Conservation (phyloP, 1,140 invertebrate species). For the Scaptomyza hsui region DNA sequence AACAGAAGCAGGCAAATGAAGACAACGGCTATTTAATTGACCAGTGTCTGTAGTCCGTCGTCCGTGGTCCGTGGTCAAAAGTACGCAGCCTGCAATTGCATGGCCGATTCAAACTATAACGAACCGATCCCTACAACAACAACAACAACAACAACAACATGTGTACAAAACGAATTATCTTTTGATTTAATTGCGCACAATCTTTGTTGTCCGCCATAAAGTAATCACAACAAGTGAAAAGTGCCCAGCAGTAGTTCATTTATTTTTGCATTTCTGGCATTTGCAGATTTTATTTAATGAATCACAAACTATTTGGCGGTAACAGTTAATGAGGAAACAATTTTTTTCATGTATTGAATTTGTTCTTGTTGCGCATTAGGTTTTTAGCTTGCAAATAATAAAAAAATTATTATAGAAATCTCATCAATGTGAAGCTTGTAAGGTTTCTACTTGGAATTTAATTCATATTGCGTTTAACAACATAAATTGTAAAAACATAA, state of each 20-base stretch:
- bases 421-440: too few species aligned
- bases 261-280: conserved; percentile 1
- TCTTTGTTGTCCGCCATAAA: conserved; percentile 41
- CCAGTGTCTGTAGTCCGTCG: conserved; percentile 10
- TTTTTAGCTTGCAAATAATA: too few species aligned
- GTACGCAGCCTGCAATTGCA: not conserved
- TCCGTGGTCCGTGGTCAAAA: not conserved
- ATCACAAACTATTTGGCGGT: too few species aligned
- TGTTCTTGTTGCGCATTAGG: too few species aligned
- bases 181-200: conserved; percentile 72
- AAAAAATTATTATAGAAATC: too few species aligned
- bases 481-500: too few species aligned
- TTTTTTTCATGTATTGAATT: too few species aligned
- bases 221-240: conserved; percentile 73
- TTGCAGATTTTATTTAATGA: too few species aligned
- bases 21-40: conserved; percentile 67
- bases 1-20: conserved; percentile 49
- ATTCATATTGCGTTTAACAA: too few species aligned
- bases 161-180: conserved; percentile 35
- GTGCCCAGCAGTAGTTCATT: conserved; percentile 40
- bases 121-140: conserved; percentile 5
- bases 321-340: too few species aligned
- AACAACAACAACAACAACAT: conserved; percentile 17
- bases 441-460: too few species aligned
- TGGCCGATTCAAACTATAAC: not conserved